Conservation (phyloP, 2,797 vertebrate species). For the Esox lucius region DNA sequence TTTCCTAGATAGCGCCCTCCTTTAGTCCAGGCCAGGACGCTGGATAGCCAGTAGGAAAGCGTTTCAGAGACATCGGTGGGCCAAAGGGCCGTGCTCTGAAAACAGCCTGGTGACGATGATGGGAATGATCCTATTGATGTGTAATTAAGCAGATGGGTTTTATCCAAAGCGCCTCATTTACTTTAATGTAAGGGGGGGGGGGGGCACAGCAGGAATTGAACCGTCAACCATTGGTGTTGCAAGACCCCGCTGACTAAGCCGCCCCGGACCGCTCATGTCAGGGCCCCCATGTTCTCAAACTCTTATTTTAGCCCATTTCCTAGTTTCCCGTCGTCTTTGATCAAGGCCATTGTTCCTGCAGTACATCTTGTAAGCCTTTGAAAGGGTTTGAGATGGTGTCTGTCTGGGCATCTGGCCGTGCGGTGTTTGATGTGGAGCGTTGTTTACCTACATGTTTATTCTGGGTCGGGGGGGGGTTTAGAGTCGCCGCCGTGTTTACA, state of each 20-base stretch:
- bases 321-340: conserved; percentile 19
- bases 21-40: no score
- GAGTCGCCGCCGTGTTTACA: conserved; percentile 14
- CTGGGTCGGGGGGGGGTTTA: conserved; percentile 19
- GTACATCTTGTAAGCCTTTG: conserved; percentile 1
- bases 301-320: background rate
- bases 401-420: conserved; percentile 19
- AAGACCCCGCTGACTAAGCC: no score
- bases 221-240: no score
- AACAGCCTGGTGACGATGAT: no score
- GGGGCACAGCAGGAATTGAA: no score
- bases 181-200: no score
- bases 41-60: no score
- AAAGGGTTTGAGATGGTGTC: conserved; percentile 4
- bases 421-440: conserved; percentile 30
- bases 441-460: conserved; percentile 44
- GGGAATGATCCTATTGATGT: no score
- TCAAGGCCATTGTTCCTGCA: conserved; percentile 9
- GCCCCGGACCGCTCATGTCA: background rate
- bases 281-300: background rate
- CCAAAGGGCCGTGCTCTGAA: no score
- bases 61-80: background rate
- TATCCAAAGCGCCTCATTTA: no score
- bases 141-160: no score
- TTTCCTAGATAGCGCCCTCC: background rate